phyloP scores from a whole-genome alignment of 1,140 invertebrate genomes.

The Potamilus streckersoni region DNA sequence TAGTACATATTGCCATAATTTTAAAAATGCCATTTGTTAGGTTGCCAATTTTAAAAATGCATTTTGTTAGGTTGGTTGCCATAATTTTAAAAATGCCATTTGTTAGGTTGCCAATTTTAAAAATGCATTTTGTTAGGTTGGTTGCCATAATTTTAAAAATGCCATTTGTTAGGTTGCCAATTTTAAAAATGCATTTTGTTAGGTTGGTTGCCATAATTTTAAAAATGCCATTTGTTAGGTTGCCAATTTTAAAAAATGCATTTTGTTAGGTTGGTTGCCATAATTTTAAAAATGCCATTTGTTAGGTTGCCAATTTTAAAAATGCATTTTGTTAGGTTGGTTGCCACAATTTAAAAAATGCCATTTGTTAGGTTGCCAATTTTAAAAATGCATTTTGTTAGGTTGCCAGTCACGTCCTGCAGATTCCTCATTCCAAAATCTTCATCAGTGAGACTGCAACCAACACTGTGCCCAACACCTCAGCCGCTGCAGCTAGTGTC shows the following conservation, averaged over 20 bases:
- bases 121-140: too few relatives aligned
- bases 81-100: too few relatives aligned
- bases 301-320: slow-evolving; percentile 85
- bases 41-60: slow-evolving; percentile 73
- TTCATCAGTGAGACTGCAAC: slow-evolving; percentile 90
- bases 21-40: slow-evolving; percentile 30
- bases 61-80: too few relatives aligned
- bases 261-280: too few relatives aligned
- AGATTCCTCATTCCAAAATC: slow-evolving; percentile 81
- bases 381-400: slow-evolving; percentile 66
- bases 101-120: slow-evolving; percentile 69
- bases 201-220: too few relatives aligned
- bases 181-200: slow-evolving; percentile 76
- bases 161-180: slow-evolving; percentile 59
- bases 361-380: slow-evolving; percentile 88
- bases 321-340: slow-evolving; percentile 53
- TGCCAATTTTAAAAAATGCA: slow-evolving; percentile 74
- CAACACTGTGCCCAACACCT: slow-evolving; percentile 95
- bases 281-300: slow-evolving; percentile 83
- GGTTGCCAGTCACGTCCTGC: slow-evolving; percentile 74
- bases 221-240: slow-evolving; percentile 43
- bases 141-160: too few relatives aligned
- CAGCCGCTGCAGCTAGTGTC: slow-evolving; percentile 90
- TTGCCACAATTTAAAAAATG: slow-evolving; percentile 81
- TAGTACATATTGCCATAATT: too few relatives aligned